phyloP scores from a whole-genome alignment of 1,140 invertebrate genomes.

The Drosophila nannoptera region DNA sequence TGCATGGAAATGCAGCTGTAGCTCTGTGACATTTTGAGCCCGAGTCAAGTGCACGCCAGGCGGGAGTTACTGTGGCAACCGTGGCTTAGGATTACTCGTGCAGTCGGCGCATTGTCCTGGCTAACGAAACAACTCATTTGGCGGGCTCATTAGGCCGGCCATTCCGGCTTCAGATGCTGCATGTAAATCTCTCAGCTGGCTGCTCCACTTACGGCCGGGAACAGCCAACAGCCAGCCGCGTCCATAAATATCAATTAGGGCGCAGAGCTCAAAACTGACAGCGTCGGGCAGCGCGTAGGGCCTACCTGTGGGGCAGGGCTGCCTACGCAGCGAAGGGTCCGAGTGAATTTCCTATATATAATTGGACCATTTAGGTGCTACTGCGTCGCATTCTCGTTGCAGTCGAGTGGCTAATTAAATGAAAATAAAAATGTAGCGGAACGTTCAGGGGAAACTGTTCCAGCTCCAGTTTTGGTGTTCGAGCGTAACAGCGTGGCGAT shows the following conservation, averaged over 20 bases:
- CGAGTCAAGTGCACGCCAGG: constrained; percentile 39
- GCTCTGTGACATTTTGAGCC: constrained; percentile 16
- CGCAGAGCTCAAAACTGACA: constrained; percentile 62
- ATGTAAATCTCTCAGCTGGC: constrained; percentile 63
- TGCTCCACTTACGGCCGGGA: constrained; percentile 57
- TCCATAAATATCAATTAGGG: constrained; percentile 75
- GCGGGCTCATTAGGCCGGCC: constrained; percentile 31
- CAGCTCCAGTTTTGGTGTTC: constrained; percentile 44
- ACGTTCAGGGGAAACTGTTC: not conserved
- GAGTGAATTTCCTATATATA: constrained; percentile 44
- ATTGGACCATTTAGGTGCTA: constrained; percentile 69
- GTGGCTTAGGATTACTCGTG: constrained; percentile 35
- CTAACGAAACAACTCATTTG: constrained; percentile 17
- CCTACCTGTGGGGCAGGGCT: constrained; percentile 25
- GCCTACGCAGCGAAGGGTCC: constrained; percentile 38
- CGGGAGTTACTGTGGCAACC: constrained; percentile 28
- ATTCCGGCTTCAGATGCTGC: constrained; percentile 27
- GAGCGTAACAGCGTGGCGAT: constrained; percentile 24
- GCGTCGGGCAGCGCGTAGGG: constrained; percentile 21
- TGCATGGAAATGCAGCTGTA: constrained; percentile 9
- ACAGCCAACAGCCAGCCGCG: constrained; percentile 41
- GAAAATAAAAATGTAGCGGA: constrained; percentile 36
- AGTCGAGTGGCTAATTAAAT: constrained; percentile 54
- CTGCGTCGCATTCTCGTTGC: constrained; percentile 17
- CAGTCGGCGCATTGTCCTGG: not conserved